Conservation (phyloP, 1,140 invertebrate genomes). For the Temnothorax nylanderi region DNA sequence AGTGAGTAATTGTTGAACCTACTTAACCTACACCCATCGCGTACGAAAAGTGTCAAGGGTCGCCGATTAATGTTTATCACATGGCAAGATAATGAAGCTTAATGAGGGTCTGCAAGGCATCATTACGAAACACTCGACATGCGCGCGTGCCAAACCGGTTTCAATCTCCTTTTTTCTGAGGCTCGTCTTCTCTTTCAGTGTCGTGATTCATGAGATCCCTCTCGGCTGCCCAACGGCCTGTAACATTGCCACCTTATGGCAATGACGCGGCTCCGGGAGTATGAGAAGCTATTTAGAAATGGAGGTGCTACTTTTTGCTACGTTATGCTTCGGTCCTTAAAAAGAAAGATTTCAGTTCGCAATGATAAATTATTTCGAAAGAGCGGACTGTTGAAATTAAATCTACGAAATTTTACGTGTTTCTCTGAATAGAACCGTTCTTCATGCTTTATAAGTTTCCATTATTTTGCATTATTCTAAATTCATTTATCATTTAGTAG, state of each 20-base stretch:
- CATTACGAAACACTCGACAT: slow-evolving; percentile 66
- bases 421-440: background rate
- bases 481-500: background rate
- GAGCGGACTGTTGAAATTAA: background rate
- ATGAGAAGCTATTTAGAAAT: slow-evolving; percentile 69
- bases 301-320: slow-evolving; percentile 59
- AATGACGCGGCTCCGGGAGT: slow-evolving; percentile 67
- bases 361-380: background rate
- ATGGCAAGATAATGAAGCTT: slow-evolving; percentile 72
- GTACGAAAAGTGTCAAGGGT: slow-evolving; percentile 15
- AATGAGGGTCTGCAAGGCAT: slow-evolving; percentile 63
- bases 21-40: background rate
- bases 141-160: slow-evolving; percentile 78
- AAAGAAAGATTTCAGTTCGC: slow-evolving; percentile 12
- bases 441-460: background rate
- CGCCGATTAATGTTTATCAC: slow-evolving; percentile 57
- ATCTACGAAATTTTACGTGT: too few species aligned
- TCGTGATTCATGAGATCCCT: slow-evolving; percentile 80
- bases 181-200: slow-evolving; percentile 63
- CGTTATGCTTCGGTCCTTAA: slow-evolving; percentile 32
- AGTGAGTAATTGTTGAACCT: slow-evolving; percentile 35
- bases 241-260: slow-evolving; percentile 82
- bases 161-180: slow-evolving; percentile 67
- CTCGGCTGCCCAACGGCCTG: slow-evolving; percentile 79
- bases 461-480: too few species aligned